Conservation (phyloP, 2,113 vertebrate genomes). For the Rhinoptilus africanus region DNA sequence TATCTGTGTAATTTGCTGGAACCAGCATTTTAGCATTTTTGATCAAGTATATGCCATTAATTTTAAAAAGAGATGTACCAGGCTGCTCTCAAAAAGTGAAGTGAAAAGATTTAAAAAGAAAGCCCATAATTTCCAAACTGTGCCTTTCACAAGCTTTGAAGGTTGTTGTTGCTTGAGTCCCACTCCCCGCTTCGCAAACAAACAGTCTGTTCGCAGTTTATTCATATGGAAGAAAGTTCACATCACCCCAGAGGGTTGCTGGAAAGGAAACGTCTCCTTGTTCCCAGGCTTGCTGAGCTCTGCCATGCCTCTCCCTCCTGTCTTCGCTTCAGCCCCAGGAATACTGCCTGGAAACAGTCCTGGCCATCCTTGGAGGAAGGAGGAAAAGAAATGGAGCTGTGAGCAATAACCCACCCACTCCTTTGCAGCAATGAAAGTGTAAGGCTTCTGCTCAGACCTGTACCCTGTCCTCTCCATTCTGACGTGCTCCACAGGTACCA, state of each 20-base stretch:
- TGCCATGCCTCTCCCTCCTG: not conserved
- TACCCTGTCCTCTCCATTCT: rapidly evolving
- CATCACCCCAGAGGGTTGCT: not conserved
- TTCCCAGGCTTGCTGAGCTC: not conserved
- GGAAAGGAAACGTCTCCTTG: not conserved
- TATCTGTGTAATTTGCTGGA: slow-evolving; percentile 76
- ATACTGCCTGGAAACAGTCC: not conserved
- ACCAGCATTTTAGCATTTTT: slow-evolving; percentile 75
- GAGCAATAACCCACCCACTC: not conserved
- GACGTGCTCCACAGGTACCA: not conserved
- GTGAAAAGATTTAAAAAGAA: not conserved
- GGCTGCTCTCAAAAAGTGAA: slow-evolving; percentile 16
- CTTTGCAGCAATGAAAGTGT: not conserved
- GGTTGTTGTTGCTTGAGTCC: not conserved
- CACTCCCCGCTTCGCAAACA: not conserved
- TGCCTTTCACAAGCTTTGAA: not conserved
- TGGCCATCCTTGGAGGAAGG: not conserved
- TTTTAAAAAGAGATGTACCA: slow-evolving; percentile 70
- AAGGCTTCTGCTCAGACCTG: not conserved
- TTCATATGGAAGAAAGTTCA: not conserved
- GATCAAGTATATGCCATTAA: slow-evolving; percentile 70
- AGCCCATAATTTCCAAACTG: not conserved
- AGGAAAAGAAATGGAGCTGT: not conserved
- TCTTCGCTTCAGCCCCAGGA: not conserved
- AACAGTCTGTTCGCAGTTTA: not conserved